Base-by-base conservation (phyloP, 23 tunicate genomes). In the Clavelina lepadiformis region DNA sequence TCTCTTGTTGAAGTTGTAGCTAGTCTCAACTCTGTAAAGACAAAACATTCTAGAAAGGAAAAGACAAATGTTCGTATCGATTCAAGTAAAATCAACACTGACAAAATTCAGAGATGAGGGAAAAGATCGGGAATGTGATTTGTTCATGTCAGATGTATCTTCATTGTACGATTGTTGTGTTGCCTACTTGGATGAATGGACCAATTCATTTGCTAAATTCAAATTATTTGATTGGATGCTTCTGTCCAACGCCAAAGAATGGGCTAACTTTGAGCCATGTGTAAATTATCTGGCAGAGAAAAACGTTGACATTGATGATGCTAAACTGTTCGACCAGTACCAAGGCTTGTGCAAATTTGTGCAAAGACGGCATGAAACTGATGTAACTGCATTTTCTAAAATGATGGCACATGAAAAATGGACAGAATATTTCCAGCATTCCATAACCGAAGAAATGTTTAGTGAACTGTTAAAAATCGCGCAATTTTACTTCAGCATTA, bases 241-340 rank as follows among this genome's bases (percentile, higher is more conserved):
- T 4, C 51, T 69, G 61, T 69, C 27, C 62, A 25, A 69, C 23
- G 34, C 51, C 22, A 69, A 51, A 51, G 28, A 69, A 69, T 53
- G 63, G 63, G 46, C 23, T 51, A 52, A 69, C 15, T 46, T 52
- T 69, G 63, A 69, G 29, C 72, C 72, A 67, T 67, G 72, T 34
- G 72, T 67, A 24, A 45, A 34, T 19, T 67, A 67, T 67, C 50
- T 45, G 38, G 57, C 33, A 21, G 44, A 46, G 24, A 46, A 67
- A 67, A 67, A 69, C n/a, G 63, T 69, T 69, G 75, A 51, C 62
- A 53, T 69, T 69, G 75, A 69, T 69, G 46, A 69, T 51, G 63
- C 63, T 31, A 69, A 63, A 36, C 69, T 63, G 69, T 63, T 63
- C 69, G 46, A 69, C 28, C 75, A 69, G 28, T 69, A 52, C 75